A percentile compares a stretch with the other conserved stretches of the same genome.
Conservation (phyloP, 2,888 invertebrate genomes). For the Tenthredo scrophulariae region DNA sequence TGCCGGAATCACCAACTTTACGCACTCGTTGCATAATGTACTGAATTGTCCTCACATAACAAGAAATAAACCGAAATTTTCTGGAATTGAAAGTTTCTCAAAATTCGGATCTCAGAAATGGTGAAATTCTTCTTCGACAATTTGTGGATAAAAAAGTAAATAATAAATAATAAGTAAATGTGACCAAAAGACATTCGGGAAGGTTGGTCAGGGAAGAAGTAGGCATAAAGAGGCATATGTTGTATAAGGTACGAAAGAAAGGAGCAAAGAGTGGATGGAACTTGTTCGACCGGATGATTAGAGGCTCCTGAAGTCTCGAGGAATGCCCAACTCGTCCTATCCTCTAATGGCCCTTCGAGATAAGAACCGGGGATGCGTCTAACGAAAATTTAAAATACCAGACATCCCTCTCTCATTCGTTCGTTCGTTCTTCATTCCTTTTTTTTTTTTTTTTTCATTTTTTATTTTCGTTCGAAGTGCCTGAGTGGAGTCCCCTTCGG, state of each 20-base stretch:
- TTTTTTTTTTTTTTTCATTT: not conserved
- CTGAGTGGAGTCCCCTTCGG: slow-evolving; percentile 34
- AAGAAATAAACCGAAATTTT: no score
- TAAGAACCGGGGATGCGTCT: slow-evolving; percentile 59
- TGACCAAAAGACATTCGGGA: not conserved
- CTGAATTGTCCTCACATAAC: no score
- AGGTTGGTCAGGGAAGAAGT: not conserved
- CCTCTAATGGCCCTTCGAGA: slow-evolving; percentile 64
- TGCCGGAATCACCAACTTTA: no score
- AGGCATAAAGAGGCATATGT: not conserved
- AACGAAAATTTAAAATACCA: slow-evolving; percentile 52
- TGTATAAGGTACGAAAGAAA: slow-evolving; percentile 45
- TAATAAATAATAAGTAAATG: no score
- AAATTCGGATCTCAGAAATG: no score
- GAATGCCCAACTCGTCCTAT: slow-evolving; percentile 64
- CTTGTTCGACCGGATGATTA: slow-evolving; percentile 69
- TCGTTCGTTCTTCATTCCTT: not conserved
- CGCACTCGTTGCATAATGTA: no score
- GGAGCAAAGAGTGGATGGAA: slow-evolving; percentile 64
- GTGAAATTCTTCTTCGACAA: no score
- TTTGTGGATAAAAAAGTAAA: no score
- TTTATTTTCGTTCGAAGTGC: not conserved
- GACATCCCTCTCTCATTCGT: slow-evolving; percentile 25
- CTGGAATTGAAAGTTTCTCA: no score
- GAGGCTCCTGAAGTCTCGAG: slow-evolving; percentile 63